Base-by-base conservation (phyloP, 2,888 invertebrate genomes). In the Craniophora ligustri region DNA sequence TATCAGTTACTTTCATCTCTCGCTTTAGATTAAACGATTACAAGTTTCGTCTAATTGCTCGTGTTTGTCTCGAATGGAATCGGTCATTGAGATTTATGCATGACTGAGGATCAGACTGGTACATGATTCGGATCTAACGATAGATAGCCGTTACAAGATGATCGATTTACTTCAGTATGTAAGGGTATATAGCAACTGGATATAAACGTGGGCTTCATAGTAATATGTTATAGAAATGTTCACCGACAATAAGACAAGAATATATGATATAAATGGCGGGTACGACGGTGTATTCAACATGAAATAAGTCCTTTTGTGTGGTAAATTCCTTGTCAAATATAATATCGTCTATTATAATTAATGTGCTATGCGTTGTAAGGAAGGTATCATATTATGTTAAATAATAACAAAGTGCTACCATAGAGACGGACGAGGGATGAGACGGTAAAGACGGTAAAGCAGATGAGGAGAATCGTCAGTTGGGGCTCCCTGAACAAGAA, bases 1-100 rank as follows among this genome's bases (percentile, higher is more conserved):
- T 92, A 92, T 93, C 92, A 78, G 70, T 67, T 73, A 91, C 92
- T 93, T 93, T 93, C 92, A 93, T 93, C 93, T 91, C 74, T 82
- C 76, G 81, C 76, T 82, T 83, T 81, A 86, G 91, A 92, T 92
- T 87, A 87, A 86, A 85, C 84, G 92, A 92, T 92, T 90, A 87
- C 86, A 79, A 79, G 87, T 87, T 89, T 83, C 85, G 78, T 89
- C 86, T 92, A 92, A 93, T 92, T 91, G 91, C 86, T 85, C 84
- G 84, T 83, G 81, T 87, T 82, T 85, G 87, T 86, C 86, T 86
- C 82, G 83, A 70, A 73, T 78, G 78, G 82, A 73, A 84, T 83
- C 82, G 80, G 78, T 81, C 82, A 83, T 82, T 81, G 81, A 85
- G 80, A 83, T 84, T 84, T 82, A 87, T 85, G 90, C 86, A 81